Evolutionary conservation across 2,113 vertebrate genomes (phyloP).

Genomic region (Tupaia tana): DNA sequence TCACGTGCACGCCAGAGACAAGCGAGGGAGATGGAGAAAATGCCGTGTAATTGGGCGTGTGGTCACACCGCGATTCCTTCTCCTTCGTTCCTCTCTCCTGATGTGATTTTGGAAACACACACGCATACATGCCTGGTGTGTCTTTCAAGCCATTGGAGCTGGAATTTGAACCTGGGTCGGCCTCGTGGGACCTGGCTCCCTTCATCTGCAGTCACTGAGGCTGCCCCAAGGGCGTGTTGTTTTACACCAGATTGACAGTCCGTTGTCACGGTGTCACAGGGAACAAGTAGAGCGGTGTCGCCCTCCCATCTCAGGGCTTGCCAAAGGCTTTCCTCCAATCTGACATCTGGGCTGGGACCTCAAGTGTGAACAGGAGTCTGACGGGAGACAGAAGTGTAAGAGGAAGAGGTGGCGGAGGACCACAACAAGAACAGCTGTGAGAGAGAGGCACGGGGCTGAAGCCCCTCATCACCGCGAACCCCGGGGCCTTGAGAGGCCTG

Average conservation of each 20-base stretch:
- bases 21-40: too few species aligned
- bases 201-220: too few species aligned
- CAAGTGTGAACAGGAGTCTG: fast-evolving
- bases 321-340: not conserved
- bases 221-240: not conserved
- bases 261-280: fast-evolving
- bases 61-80: too few species aligned
- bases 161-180: too few species aligned
- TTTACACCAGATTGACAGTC: fast-evolving
- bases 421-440: not conserved
- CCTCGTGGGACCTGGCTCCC: too few species aligned
- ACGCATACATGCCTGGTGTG: too few species aligned
- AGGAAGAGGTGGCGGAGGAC: not conserved
- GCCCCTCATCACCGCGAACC: fast-evolving
- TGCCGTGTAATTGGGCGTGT: too few species aligned
- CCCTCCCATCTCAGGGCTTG: not conserved
- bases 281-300: fast-evolving
- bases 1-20: too few species aligned
- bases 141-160: too few species aligned
- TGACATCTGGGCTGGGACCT: not conserved
- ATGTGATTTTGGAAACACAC: too few species aligned
- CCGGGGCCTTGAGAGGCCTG: fast-evolving
- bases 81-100: too few species aligned
- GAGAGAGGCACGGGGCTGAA: too few species aligned
- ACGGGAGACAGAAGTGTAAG: not conserved